Conservation (phyloP, 2,113 vertebrate genomes). For the Syrrhaptes paradoxus region DNA sequence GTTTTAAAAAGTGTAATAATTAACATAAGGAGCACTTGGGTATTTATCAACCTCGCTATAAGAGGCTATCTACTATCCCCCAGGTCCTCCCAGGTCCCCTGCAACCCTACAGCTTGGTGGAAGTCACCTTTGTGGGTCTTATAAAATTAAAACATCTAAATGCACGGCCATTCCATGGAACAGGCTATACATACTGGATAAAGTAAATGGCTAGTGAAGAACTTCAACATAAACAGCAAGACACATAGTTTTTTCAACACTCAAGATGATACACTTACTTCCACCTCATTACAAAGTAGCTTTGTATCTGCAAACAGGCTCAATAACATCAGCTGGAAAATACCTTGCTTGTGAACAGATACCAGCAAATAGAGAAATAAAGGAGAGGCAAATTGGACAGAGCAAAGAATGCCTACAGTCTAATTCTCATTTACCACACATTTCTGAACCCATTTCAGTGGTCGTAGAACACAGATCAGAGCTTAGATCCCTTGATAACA, state of each 20-base stretch:
- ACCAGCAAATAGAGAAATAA: neutral
- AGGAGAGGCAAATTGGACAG: neutral
- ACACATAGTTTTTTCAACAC: neutral
- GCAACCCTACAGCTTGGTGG: neutral
- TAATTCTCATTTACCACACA: neutral
- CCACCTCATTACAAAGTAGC: neutral
- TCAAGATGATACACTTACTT: neutral
- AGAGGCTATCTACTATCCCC: neutral
- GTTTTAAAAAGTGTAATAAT: neutral
- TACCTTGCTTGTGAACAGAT: neutral
- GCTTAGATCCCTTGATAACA: neutral
- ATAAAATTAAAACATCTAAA: neutral
- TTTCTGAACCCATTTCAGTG: neutral
- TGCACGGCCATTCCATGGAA: neutral
- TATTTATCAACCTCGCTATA: neutral
- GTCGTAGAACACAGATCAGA: neutral
- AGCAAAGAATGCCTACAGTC: neutral
- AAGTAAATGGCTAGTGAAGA: neutral
- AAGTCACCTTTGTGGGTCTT: neutral
- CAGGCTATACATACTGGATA: neutral
- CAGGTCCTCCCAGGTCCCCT: neutral
- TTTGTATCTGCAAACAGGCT: neutral
- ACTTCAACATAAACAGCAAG: neutral
- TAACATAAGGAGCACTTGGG: rapidly evolving
- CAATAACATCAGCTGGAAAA: neutral